Percentiles rank a stretch among this genome's conserved stretches.
These are phyloP conservation scores for Hepsetus odoe DNA, from an alignment of 2,113 vertebrate genomes.

Conservation along the genomic window DNA sequence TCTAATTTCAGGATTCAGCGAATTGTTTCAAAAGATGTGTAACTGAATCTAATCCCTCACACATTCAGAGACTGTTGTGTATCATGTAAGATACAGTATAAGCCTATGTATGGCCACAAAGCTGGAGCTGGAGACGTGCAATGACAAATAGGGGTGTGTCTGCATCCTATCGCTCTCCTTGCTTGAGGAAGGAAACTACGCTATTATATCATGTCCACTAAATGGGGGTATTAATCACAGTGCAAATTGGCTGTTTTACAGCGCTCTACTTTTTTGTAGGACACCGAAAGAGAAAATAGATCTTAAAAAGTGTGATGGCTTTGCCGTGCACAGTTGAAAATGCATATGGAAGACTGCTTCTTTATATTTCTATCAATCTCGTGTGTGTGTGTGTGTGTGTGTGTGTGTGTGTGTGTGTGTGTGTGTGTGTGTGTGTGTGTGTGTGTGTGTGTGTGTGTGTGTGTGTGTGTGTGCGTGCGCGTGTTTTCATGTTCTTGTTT, in stretches of 20 bases:
- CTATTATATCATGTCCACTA: slow-evolving; percentile 32
- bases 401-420: not conserved
- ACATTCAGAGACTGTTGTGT: not conserved
- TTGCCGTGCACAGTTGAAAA: slow-evolving; percentile 24
- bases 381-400: not conserved
- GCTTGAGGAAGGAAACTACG: not conserved
- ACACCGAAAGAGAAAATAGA: slow-evolving; percentile 6
- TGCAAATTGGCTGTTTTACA: slow-evolving; percentile 30
- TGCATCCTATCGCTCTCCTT: slow-evolving; percentile 15
- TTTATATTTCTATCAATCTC: too few relatives aligned
- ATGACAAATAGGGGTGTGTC: slow-evolving; percentile 60
- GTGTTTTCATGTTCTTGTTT: not conserved
- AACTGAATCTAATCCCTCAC: not conserved
- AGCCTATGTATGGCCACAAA: not conserved
- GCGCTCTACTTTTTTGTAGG: not conserved
- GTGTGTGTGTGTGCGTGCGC: not conserved
- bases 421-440: not conserved
- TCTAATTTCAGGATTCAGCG: not conserved
- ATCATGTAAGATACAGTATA: not conserved
- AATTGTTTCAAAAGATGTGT: not conserved
- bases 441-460: not conserved
- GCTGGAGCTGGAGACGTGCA: slow-evolving; percentile 30
- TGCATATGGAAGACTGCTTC: not conserved
- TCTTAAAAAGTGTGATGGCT: slow-evolving; percentile 18
- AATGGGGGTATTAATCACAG: slow-evolving; percentile 44